phyloP scores from a whole-genome alignment of 37 sponge, comb jelly and placozoan species.

The Beroe forskalii region DNA sequence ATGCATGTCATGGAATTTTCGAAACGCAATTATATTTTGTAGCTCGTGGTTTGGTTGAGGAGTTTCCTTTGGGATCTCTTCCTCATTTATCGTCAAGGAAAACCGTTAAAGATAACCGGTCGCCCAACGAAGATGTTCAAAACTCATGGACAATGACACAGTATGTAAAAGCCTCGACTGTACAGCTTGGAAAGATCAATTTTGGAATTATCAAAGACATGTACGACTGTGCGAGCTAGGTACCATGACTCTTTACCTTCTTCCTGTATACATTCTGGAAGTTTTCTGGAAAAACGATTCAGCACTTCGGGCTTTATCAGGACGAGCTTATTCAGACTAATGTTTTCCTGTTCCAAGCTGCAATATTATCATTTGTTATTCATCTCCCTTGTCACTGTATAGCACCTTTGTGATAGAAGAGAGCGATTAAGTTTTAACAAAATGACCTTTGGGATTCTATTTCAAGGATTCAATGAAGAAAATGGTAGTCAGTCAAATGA shows the following conservation, averaged over 20 bases:
- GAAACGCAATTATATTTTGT: too few relatives aligned
- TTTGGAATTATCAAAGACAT: conserved; percentile 69
- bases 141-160: conserved; percentile 70
- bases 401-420: conserved; percentile 86
- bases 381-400: conserved; percentile 83
- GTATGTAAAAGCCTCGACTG: conserved; percentile 75
- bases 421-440: conserved; percentile 96
- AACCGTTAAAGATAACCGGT: conserved; percentile 5
- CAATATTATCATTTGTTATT: conserved; percentile 65
- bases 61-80: conserved; percentile 19
- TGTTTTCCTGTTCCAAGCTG: conserved; percentile 70
- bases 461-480: conserved; percentile 86
- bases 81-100: conserved; percentile 24
- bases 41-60: neutral
- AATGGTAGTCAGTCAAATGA: conserved; percentile 65
- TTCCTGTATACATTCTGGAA: conserved; percentile 69
- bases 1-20: too few relatives aligned
- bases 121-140: conserved; percentile 69
- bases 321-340: conserved; percentile 74
- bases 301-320: conserved; percentile 67
- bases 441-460: conserved; percentile 85
- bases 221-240: conserved; percentile 70
- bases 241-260: conserved; percentile 26
- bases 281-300: conserved; percentile 67
- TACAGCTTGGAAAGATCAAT: conserved; percentile 85